phyloP scores from a whole-genome alignment of 2,113 vertebrate species.

The Pristiophorus japonicus region DNA sequence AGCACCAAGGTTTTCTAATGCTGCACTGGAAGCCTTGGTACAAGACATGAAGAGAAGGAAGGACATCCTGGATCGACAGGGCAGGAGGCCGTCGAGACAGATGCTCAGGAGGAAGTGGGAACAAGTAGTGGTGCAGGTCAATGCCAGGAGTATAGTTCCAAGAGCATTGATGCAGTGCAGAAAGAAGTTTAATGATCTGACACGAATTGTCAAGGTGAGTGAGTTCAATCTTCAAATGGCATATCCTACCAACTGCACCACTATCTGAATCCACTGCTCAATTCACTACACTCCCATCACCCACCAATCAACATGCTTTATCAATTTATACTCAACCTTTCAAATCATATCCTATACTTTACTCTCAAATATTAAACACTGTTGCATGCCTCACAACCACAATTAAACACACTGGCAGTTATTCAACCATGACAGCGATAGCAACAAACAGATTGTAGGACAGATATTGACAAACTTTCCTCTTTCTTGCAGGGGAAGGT shows the following conservation, averaged over 20 bases:
- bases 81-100: neutral
- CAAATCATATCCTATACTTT: neutral
- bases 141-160: too few species aligned
- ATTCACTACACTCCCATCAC: neutral
- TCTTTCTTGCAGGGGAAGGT: neutral
- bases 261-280: neutral
- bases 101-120: neutral
- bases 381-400: neutral
- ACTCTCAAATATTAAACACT: neutral
- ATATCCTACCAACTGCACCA: neutral
- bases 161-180: neutral
- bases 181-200: neutral
- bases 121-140: too few species aligned
- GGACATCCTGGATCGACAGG: too few species aligned
- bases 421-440: neutral
- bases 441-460: neutral
- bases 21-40: neutral
- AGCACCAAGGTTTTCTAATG: too few species aligned
- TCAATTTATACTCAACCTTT: neutral
- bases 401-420: neutral
- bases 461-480: neutral
- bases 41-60: neutral
- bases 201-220: too few species aligned
- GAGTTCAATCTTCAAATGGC: neutral
- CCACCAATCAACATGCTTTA: neutral